Percentiles rank a stretch among this genome's conserved stretches.
Evolutionary conservation across 2,797 vertebrate species (phyloP).

Genomic region (Alosa sapidissima): DNA sequence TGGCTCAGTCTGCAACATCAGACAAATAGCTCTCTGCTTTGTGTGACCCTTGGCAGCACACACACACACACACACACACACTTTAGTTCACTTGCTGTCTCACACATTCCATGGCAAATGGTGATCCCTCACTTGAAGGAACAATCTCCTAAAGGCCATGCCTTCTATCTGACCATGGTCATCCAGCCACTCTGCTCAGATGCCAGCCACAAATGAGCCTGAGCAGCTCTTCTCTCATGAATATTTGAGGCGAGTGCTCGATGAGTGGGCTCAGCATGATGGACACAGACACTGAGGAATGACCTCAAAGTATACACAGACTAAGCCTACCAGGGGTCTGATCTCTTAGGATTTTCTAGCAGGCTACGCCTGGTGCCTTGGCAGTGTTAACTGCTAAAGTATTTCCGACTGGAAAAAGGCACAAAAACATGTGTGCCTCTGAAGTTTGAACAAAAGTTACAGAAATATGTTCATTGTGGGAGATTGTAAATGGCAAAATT

Average conservation of each 20-base stretch:
- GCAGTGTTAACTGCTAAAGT: neutral
- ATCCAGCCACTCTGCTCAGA: neutral
- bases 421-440: neutral
- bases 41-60: no score
- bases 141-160: neutral
- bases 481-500: neutral
- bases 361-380: neutral
- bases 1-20: neutral
- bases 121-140: neutral
- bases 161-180: neutral
- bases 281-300: neutral
- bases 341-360: neutral
- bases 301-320: neutral
- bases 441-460: neutral
- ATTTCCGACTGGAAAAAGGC: neutral
- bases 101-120: neutral
- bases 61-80: no score
- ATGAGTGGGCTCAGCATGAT: neutral
- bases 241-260: neutral
- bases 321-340: neutral
- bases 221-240: neutral
- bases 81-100: neutral
- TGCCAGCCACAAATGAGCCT: neutral
- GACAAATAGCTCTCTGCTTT: neutral
- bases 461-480: neutral